Conservation (phyloP, 2,888 invertebrate genomes). For the Tenodera sinensis region DNA sequence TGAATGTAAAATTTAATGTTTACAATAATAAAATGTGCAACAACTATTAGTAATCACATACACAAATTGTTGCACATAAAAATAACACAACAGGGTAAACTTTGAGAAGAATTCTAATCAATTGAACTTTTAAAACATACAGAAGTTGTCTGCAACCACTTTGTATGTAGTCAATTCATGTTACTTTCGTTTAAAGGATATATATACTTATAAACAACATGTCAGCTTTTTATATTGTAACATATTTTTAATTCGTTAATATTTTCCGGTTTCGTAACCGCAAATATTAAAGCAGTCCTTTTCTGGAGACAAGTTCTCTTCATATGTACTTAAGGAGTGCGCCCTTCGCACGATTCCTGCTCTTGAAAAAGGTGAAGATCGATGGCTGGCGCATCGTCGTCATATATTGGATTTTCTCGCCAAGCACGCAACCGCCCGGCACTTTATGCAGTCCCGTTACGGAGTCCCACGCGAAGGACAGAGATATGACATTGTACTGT, state of each 20-base stretch:
- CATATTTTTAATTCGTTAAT: not conserved
- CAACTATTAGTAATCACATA: not conserved
- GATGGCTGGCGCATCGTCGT: not conserved
- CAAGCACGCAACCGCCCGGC: constrained; percentile 16
- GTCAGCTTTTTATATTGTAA: no score
- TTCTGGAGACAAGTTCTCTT: not conserved
- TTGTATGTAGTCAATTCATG: not conserved
- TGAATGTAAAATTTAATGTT: no score
- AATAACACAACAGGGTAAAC: not conserved
- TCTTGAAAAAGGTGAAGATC: not conserved
- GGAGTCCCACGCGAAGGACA: not conserved
- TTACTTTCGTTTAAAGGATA: not conserved
- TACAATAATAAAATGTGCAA: no score
- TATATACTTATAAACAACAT: not conserved
- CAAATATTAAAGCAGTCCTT: not conserved
- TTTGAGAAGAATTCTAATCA: not conserved
- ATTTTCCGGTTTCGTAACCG: not conserved
- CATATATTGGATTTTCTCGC: constrained; percentile 6
- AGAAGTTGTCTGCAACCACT: no score
- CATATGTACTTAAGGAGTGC: not conserved
- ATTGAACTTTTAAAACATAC: not conserved
- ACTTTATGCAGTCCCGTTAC: constrained; percentile 12
- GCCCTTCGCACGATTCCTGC: not conserved
- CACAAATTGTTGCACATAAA: not conserved
- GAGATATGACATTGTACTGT: not conserved